Conservation (phyloP, 2,113 vertebrate species). For the Grus americana region DNA sequence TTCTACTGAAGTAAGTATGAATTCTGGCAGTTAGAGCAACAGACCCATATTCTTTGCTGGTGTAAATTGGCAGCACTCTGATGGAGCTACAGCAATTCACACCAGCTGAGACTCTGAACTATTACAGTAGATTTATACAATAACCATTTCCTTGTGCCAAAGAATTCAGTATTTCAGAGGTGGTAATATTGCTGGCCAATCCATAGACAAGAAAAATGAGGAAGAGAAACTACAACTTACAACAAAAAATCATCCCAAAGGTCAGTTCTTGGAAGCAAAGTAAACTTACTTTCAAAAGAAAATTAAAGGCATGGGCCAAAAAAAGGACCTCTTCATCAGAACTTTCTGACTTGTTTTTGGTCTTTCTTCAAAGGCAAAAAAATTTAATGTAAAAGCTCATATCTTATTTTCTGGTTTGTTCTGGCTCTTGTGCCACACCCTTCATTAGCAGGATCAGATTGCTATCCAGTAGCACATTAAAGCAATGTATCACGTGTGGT, state of each 20-base stretch:
- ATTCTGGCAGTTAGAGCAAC: slow-evolving; percentile 10
- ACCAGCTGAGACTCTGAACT: slow-evolving; percentile 6
- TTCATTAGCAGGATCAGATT: not conserved
- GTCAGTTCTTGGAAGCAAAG: not conserved
- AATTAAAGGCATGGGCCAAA: not conserved
- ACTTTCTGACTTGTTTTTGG: not conserved
- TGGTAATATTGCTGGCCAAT: not conserved
- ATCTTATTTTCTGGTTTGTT: not conserved
- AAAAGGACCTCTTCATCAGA: not conserved
- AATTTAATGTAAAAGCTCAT: not conserved
- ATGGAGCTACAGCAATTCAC: not conserved
- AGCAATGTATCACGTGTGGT: not conserved
- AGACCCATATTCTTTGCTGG: not conserved
- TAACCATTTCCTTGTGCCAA: not conserved
- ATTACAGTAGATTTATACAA: not conserved
- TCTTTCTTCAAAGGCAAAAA: not conserved
- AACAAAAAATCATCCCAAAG: not conserved
- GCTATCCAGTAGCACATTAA: not conserved
- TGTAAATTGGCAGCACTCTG: not conserved
- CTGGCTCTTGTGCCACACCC: not conserved
- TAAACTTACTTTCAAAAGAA: not conserved
- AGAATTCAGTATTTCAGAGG: not conserved
- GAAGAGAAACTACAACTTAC: not conserved
- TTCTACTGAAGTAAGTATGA: slow-evolving; percentile 12
- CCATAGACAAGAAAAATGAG: not conserved